Conservation (phyloP, 2,797 vertebrate species). For the Dermochelys coriacea region DNA sequence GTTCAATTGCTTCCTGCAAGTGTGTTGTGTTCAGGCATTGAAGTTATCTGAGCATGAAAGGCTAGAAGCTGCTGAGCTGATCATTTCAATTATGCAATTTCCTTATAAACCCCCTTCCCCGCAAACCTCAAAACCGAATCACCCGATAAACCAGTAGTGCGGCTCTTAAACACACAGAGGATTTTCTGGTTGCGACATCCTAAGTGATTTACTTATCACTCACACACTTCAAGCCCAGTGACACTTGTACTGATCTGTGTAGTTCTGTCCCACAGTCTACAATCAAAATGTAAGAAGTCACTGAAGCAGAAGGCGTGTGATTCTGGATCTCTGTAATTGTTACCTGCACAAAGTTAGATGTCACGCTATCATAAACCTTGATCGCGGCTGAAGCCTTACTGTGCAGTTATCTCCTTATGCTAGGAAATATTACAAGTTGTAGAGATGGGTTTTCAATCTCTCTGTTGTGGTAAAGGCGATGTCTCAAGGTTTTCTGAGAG, state of each 20-base stretch:
- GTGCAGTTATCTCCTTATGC: background rate
- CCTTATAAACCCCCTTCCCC: background rate
- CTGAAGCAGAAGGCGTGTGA: conserved; percentile 18
- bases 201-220: conserved; percentile 51
- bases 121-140: background rate
- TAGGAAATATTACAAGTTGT: background rate
- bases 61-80: background rate
- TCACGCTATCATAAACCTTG: background rate
- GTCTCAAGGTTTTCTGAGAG: background rate
- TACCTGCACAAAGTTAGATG: background rate
- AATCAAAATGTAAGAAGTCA: conserved; percentile 20
- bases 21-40: background rate
- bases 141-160: rapidly evolving
- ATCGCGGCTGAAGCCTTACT: background rate
- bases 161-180: background rate
- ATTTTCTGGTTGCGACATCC: background rate
- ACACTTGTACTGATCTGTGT: conserved; percentile 2
- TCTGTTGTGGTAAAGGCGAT: background rate
- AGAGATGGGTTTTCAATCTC: background rate
- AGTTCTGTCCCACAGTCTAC: background rate
- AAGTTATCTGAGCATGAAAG: background rate
- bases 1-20: background rate
- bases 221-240: background rate
- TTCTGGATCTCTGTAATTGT: conserved; percentile 12
- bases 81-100: background rate